Base-by-base conservation (phyloP, 2,113 vertebrate genomes). In the Barbus barbus region DNA sequence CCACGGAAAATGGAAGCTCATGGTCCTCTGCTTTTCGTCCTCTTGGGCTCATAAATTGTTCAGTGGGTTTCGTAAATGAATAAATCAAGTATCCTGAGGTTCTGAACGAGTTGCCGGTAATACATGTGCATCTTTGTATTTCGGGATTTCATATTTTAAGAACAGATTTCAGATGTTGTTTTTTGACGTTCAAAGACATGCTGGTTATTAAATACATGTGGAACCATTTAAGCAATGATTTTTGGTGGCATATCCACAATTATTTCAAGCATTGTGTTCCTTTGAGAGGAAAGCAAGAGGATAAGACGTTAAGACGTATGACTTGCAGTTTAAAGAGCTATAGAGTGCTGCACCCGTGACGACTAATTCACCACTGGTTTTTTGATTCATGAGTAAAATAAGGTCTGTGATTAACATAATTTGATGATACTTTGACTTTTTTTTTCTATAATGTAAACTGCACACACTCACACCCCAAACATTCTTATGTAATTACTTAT, bases 21-120 rank as follows among this genome's bases (percentile, higher is more conserved):
- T n/a, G 11, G 51, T 58, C 13, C 36, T 60, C n/a, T 78, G 28
- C 71, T 51, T 24, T 77, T 77, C 5, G 12, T 36, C 22, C 56
- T 61, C 74, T 73, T 46, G 1, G 71, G n/a, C 71, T 73, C 71
- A 77, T 77, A 77, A 77, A 77, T 77, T 56, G 48, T 41, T 73
- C 38, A 56, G 51, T 58, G 51, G 20, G n/a, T 60, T 78, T 60
- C 6, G 33, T 44, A 61, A 60, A 26, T 79, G 24, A 79, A 79
- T 44, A 44, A 79, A 79, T 81, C 65, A 22, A 73, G 67, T 20
- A 44, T 58, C 33, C 51, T 3, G 67, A 82, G 28, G 71, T 73
- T 63, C 22, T 11, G 36, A 44, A 28, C 13, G 14, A 26, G n/a
- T 8, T 60, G 31, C 20, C 5, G 9, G 56, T 26, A 78, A 26